Base-by-base conservation (phyloP, 2,888 invertebrate species). In the Agonum fuliginosum region DNA sequence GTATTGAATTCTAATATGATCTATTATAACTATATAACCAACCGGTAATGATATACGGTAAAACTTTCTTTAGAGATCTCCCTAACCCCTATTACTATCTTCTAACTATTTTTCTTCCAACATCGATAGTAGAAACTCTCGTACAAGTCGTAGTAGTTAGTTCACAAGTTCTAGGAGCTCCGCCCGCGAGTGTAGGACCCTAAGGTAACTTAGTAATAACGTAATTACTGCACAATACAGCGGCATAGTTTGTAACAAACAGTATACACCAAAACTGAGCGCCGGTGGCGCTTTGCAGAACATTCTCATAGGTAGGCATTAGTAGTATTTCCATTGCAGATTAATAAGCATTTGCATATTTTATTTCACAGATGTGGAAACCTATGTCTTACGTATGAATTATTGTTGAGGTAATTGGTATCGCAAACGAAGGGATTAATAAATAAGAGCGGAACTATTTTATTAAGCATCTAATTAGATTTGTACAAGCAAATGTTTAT, bases 141-240 rank as follows among this genome's bases (percentile, higher is more conserved):
- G n/a, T 34, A 12, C 34, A 34, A 34, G 62, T 62, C 19, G 14
- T 27, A 30, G 37, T 62, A 62, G 62, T 62, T 62, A 62, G 34
- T 62, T 62, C 34, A 20, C 19, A 62, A 62, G 62, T 62, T 62
- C 34, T 62, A 62, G 34, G 5, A 19, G 19, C n/a, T n/a, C n/a
- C n/a, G n/a, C n/a, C n/a, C n/a, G n/a, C 48, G 48, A 37, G n/a
- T 37, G 54, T 62, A 8, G 34, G 41, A 75, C 51, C 75, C 75
- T 67, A 34, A 75, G 75, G 75, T 75, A 75, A 75, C 75, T 75
- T 67, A 67, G 43, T 67, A 75, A 75, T 75, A 75, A 75, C 37
- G 67, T 75, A 67, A 75, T 75, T 75, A 75, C 67, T 74, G 46
- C 43, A 65, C 58, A 71, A 71, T 51, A 51, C 58, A 58, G n/a